Conservation (phyloP, 2,888 invertebrate species). For the Imbricaverruca yamaguchii region DNA sequence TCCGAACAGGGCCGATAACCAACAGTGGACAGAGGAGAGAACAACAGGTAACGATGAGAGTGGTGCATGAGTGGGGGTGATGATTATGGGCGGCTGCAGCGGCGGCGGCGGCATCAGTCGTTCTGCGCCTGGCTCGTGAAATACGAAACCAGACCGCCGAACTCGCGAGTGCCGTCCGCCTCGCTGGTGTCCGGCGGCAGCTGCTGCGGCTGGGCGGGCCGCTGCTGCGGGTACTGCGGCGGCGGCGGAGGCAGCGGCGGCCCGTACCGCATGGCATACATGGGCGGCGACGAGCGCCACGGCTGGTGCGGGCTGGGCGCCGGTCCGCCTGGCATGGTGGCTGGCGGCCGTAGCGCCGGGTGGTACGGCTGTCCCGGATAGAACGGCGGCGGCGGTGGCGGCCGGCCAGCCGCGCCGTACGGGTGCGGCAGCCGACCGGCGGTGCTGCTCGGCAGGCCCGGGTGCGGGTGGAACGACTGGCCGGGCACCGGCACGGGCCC, state of each 20-base stretch:
- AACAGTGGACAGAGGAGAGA: background rate
- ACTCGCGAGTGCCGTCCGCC: slow-evolving; percentile 10
- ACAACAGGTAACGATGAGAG: background rate
- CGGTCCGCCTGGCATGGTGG: background rate
- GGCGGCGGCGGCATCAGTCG: background rate
- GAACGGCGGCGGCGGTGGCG: background rate
- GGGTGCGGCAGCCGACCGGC: background rate
- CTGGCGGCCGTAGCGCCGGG: background rate
- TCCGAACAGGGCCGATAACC: too few relatives aligned
- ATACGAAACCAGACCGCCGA: slow-evolving; percentile 12
- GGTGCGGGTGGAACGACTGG: slow-evolving; percentile 36
- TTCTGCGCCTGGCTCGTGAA: slow-evolving; percentile 21
- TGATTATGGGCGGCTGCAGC: background rate
- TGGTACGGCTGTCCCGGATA: slow-evolving; percentile 10
- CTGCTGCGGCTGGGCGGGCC: background rate
- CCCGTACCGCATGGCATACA: background rate
- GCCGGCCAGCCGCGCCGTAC: background rate
- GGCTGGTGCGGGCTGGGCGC: slow-evolving; percentile 8
- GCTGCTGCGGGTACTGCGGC: background rate
- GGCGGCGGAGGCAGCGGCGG: slow-evolving; percentile 8
- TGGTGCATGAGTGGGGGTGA: background rate
- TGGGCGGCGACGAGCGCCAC: background rate
- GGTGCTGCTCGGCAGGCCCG: slow-evolving; percentile 4
- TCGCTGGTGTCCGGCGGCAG: background rate
- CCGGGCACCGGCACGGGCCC: slow-evolving; percentile 31